These are phyloP conservation scores for Drosophila sp. DNA, from an alignment of 1,140 invertebrate genomes.

Conservation along the genomic window DNA sequence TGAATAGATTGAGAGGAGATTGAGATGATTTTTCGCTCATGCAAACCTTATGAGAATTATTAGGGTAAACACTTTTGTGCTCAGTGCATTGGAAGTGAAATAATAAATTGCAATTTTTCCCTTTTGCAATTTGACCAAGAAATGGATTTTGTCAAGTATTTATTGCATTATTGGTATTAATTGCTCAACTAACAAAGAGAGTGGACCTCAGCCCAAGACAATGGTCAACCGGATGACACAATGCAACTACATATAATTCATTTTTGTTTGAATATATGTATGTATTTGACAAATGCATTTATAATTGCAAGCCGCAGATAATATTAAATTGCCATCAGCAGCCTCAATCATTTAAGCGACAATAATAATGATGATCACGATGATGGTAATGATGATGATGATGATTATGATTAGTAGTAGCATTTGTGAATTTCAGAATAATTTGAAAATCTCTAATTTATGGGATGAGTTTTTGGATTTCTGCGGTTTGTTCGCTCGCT, in stretches of 20 bases:
- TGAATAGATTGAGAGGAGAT: too few species aligned
- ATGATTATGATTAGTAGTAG: not conserved
- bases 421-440: conserved; percentile 40
- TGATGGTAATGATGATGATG: not conserved
- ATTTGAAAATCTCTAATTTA: conserved; percentile 64
- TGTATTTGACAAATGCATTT: conserved; percentile 75
- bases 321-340: conserved; percentile 34
- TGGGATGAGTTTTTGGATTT: conserved; percentile 17
- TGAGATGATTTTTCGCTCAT: too few species aligned
- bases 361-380: not conserved
- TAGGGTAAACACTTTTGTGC: not conserved
- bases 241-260: conserved; percentile 37
- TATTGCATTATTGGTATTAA: conserved; percentile 59
- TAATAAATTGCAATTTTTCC: not conserved
- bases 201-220: not conserved
- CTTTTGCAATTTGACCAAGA: not conserved
- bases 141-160: conserved; percentile 34
- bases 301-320: conserved; percentile 70
- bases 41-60: too few species aligned
- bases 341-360: not conserved
- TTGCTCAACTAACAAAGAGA: conserved; percentile 45
- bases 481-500: conserved; percentile 1
- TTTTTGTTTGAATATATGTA: conserved; percentile 50
- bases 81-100: not conserved
- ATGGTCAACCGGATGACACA: not conserved